These are phyloP conservation scores for Hemichromis elongatus DNA, from an alignment of 2,113 vertebrate species.

Conservation along the genomic window DNA sequence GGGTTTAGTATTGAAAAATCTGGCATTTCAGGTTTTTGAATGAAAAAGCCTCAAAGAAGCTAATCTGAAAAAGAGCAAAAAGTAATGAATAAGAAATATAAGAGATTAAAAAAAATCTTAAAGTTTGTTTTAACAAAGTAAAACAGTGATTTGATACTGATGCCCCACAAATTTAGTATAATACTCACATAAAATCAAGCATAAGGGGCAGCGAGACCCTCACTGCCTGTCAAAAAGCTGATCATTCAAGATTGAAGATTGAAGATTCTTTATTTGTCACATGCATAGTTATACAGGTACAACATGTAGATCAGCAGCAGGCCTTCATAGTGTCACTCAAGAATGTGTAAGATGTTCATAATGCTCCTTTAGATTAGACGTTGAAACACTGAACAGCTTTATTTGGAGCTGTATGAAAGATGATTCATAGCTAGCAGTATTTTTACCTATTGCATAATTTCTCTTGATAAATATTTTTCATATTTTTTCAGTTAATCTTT, in stretches of 20 bases:
- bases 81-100: not conserved
- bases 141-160: not conserved
- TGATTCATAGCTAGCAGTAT: not conserved
- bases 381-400: not conserved
- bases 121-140: not conserved
- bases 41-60: not conserved
- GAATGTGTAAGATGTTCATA: not conserved
- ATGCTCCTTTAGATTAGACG: not conserved
- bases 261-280: too few species aligned
- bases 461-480: not conserved
- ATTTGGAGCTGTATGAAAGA: not conserved
- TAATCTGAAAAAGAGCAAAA: not conserved
- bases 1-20: not conserved
- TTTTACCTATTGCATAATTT: not conserved
- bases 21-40: not conserved
- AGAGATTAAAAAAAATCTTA: not conserved
- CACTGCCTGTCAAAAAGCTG: too few species aligned
- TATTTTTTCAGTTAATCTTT: slow-evolving; percentile 19
- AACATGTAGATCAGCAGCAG: not conserved
- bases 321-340: not conserved
- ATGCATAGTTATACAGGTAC: too few species aligned
- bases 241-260: too few species aligned
- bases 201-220: not conserved
- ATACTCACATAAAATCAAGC: not conserved
- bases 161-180: not conserved